Base-by-base conservation (phyloP, 2,113 vertebrate genomes). In the Proterorhinus semilunaris region DNA sequence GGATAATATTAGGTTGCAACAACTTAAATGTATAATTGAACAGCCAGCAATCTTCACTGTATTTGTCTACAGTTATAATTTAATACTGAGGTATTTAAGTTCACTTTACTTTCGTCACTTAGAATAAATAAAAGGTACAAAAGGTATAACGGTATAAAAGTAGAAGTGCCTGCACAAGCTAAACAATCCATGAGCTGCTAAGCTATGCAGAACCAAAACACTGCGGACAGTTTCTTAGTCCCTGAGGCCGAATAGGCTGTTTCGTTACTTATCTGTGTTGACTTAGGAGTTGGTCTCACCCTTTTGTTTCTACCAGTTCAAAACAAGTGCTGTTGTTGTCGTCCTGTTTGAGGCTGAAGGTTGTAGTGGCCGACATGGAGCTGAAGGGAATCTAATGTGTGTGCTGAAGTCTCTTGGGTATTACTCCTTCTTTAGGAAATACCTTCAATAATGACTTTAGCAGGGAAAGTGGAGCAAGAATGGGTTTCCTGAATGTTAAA, bases 161-260 rank as follows among this genome's bases (percentile, higher is more conserved):
- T 49, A 66, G 48, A 71, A 65, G n/a, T 46, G 66, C 61, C 65
- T 44, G 58, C 68, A 43, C 17, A 69, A 50, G 8, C 47, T 42
- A 10, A 53, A 66, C 15, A 15, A 0, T 74, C 55, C 15, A 61
- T 58, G 66, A 63, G n/a, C 11, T 59, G 73, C 79, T 73, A 68
- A 75, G 46, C 13, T 10, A 48, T 1, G 15, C 27, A 70, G 78
- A 72, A 65, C 58, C 7, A 6, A 5, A 65, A 66, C 75, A 66
- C 57, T 62, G 15, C 21, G 54, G 63, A 62, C 12, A 1, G 42
- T 13, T 47, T 67, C 21, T 51, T 67, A 0, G 13, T 61, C 59
- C 43, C 15, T n/a, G 27, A 45, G 27, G 55, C 21, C 17, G 36
- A 63, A 21, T 21, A 21, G 61, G 44, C 3, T 6, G 11, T 21